These are phyloP conservation scores for Parelbella ahira DNA, from an alignment of 2,888 invertebrate genomes.

Conservation along the genomic window DNA sequence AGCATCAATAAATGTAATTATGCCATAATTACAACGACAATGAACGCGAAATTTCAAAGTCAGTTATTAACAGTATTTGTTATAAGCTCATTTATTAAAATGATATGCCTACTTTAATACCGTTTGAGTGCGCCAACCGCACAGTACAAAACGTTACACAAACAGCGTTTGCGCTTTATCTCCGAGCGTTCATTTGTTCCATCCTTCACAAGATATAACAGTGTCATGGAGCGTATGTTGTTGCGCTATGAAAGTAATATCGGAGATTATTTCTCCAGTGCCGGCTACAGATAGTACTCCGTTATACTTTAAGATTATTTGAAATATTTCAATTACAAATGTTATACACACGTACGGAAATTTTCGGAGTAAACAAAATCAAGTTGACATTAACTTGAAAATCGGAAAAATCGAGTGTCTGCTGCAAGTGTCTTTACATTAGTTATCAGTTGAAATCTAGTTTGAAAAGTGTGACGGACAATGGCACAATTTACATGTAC, in stretches of 20 bases:
- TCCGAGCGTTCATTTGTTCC: constrained; percentile 24
- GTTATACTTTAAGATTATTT: constrained; percentile 1
- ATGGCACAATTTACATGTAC: no score
- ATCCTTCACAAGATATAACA: constrained; percentile 23
- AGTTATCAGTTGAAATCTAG: no score
- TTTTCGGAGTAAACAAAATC: no score
- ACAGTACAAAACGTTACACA: constrained; percentile 21
- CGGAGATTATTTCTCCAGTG: constrained; percentile 17
- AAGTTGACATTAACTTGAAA: no score
- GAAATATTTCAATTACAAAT: no score
- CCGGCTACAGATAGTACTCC: constrained; percentile 6
- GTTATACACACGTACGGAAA: no score
- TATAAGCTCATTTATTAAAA: constrained; percentile 35
- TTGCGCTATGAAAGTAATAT: constrained; percentile 18
- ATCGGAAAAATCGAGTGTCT: no score
- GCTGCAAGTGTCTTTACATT: no score
- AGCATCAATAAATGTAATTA: constrained; percentile 48
- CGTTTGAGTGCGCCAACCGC: constrained; percentile 28
- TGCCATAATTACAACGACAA: constrained; percentile 41
- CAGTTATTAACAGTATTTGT: constrained; percentile 39
- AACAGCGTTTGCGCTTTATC: constrained; percentile 23
- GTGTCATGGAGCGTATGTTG: constrained; percentile 24
- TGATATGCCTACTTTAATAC: constrained; percentile 35
- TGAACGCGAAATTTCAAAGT: constrained; percentile 50
- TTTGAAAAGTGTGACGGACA: neutral